These are phyloP conservation scores for Chelonus formosanus DNA, from an alignment of 2,888 invertebrate species.

Conservation along the genomic window DNA sequence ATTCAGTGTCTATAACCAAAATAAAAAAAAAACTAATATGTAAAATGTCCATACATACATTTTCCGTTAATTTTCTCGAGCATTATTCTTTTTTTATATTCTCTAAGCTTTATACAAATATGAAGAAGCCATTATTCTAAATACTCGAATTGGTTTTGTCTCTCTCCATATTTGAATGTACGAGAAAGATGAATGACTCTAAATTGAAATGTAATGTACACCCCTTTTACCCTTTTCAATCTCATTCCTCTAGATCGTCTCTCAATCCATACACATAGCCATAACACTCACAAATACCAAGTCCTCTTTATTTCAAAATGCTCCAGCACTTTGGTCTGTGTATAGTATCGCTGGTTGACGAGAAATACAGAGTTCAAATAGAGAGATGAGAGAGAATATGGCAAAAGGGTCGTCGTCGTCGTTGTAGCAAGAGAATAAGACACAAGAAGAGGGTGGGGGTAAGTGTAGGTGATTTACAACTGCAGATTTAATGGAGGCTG, in stretches of 20 bases:
- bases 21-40: too few species aligned
- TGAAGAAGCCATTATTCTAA: constrained; percentile 43
- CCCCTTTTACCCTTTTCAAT: constrained; percentile 39
- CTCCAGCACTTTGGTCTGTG: neutral
- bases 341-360: neutral
- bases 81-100: too few species aligned
- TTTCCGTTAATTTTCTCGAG: too few species aligned
- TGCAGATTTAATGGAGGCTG: constrained; percentile 61
- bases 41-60: too few species aligned
- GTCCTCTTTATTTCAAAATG: neutral
- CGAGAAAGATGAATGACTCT: constrained; percentile 49
- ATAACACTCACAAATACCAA: neutral
- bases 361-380: constrained; percentile 4
- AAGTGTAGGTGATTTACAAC: constrained; percentile 62
- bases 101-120: too few species aligned
- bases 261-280: constrained; percentile 18
- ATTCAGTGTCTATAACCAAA: too few species aligned
- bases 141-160: constrained; percentile 45
- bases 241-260: constrained; percentile 36
- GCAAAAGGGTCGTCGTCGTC: constrained; percentile 26
- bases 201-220: constrained; percentile 62
- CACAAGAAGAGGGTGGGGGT: constrained; percentile 44
- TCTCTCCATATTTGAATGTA: constrained; percentile 21
- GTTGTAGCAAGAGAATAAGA: neutral
- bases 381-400: constrained; percentile 24